A percentile compares a stretch with the other conserved stretches of the same genome.
phyloP scores from a whole-genome alignment of 2,888 invertebrate species.

The Thyatira batis region DNA sequence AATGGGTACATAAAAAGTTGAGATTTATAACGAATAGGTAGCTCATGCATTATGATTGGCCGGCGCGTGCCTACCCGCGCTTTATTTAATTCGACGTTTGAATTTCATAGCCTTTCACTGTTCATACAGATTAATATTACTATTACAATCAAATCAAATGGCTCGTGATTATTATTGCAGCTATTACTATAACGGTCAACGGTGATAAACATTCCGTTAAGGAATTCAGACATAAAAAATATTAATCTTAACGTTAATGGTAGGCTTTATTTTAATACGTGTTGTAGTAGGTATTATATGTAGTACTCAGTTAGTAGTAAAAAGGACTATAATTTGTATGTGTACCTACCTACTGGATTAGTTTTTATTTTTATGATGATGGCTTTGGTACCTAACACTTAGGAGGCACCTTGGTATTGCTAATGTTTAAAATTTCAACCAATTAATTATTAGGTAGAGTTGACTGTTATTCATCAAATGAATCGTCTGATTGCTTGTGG shows the following conservation, averaged over 20 bases:
- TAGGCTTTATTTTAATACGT: neutral
- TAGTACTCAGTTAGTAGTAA: too few relatives aligned
- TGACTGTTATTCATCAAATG: too few relatives aligned
- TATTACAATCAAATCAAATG: slow-evolving; percentile 22
- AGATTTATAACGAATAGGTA: slow-evolving; percentile 78
- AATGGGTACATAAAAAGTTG: slow-evolving; percentile 81
- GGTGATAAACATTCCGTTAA: neutral
- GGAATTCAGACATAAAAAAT: neutral
- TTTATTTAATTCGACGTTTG: slow-evolving; percentile 42
- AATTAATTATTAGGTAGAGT: too few relatives aligned
- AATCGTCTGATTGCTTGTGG: too few relatives aligned
- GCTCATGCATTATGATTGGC: slow-evolving; percentile 69
- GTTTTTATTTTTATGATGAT: too few relatives aligned
- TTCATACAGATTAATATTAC: slow-evolving; percentile 25
- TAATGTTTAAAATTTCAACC: too few relatives aligned
- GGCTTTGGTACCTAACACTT: too few relatives aligned
- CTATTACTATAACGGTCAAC: slow-evolving; percentile 8
- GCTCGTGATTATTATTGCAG: slow-evolving; percentile 13
- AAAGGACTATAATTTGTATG: too few relatives aligned
- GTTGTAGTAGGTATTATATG: too few relatives aligned
- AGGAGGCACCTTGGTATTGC: too few relatives aligned
- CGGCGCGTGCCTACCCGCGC: slow-evolving; percentile 48
- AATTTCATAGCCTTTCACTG: slow-evolving; percentile 56
- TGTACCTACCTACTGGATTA: neutral
- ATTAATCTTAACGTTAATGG: neutral